Evolutionary conservation across 2,797 vertebrate genomes (phyloP), one percentile per base, ranked within the genome.

Genomic region (Parambassis ranga): DNA sequence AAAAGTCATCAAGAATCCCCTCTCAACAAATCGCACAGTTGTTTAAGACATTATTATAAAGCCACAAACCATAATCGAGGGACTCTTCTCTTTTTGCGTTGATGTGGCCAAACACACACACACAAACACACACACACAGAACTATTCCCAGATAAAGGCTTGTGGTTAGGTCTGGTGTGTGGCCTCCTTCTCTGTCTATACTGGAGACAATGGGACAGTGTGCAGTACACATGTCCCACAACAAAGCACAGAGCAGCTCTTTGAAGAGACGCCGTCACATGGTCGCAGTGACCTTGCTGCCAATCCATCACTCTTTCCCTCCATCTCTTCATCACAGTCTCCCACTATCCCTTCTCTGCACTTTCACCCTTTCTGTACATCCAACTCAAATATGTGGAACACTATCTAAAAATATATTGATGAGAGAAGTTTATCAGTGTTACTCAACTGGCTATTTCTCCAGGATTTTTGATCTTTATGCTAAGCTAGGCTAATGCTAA

Each of bases 211-310:
- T 89, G 84, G 80, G 72, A 87, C 87, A 87, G 89, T 91, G 90
- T 91, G 87, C 78, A 33, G 55, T 53, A 78, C 78, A 83, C 79
- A 85, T 80, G 85, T 81, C 85, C 71, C 82, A 78, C 84, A 88
- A 89, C 88, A 90, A 85, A 88, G 86, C 83, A 90, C 87, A 86
- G 84, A 85, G 82, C 75, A 78, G 78, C 74, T 57, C 86, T 88
- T 90, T 90, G 87, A 88, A 85, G 80, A 35, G 76, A 69, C 50
- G 47, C 71, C 67, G 47, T 86, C 86, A 88, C 85, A 81, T 79
- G 84, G 70, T 73, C 38, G 50, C 26, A 14, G 64, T 36, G 10
- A 65, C 68, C 43, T 71, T 52, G 55, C 66, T 39, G 67, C 61
- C 61, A 65, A 66, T 85, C 85, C 49, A 79, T 88, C 84, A 71